Base-by-base conservation (phyloP, 2,113 vertebrate genomes). In the Pionites leucogaster region DNA sequence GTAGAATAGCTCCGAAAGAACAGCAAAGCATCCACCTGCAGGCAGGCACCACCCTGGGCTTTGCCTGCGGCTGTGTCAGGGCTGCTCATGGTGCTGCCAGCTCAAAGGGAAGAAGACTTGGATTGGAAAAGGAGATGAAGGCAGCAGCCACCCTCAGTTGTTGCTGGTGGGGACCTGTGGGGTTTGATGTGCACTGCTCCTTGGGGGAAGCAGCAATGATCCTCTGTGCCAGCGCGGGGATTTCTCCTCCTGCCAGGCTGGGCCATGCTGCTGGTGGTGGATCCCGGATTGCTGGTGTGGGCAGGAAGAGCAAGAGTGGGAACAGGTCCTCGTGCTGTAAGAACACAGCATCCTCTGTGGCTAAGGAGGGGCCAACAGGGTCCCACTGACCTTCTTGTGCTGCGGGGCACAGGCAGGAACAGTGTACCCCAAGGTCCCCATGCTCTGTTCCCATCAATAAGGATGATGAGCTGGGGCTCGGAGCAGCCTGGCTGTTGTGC, bases 301-400 rank as follows among this genome's bases (percentile, higher is more conserved):
- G 28, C n/a, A 39, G 55, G 9, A 59, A 22, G 55, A n/a, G 55
- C 29, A 60, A 76, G 41, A 12, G 37, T 13, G 37, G 57, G 18
- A 77, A 9, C 15, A 20, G 12, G 42, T 35, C 29, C 42, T 53
- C 0, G 1, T 33, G 67, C 17, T 2, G 0, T 29, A 41, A 50
- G 18, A 80, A 25, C 25, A 44, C 1, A 1, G 10, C 19, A 8
- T 18, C n/a, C 49, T 14, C 64, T 37, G 37, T 17, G 5, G 65
- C 35, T 7, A 6, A 10, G 12, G 53, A 29, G 0, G 1, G 82
- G 17, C 23, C 6, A 1, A 0, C 0, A 1, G 28, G 13, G 6
- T 55, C 27, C 23, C 2, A 2, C 14, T 27, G 75, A 42, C 44
- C 29, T 29, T 37, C 23, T 20, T 20, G 9, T 22, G 53, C 44